Evolutionary conservation across 2,113 vertebrate genomes (phyloP), one percentile per base, ranked within the genome.

Genomic region (Sclerurus mexicanus): DNA sequence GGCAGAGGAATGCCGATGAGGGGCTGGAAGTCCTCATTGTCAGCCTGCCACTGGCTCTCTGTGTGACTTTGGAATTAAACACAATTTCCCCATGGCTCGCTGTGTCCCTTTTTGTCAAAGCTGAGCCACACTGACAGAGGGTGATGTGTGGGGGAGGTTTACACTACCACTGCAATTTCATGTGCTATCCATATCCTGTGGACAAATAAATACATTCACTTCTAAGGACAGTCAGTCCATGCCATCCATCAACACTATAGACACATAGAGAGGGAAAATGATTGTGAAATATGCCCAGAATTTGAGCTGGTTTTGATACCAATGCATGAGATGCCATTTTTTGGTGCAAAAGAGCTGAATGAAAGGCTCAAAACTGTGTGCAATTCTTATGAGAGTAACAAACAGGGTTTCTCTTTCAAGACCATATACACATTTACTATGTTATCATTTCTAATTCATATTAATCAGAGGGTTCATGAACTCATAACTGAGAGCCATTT

Each of bases 61-160:
- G 69, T 92, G 93, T 95, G 96, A 96, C 96, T 97, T 97, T 95
- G 94, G 95, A 97, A 97, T 96, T 95, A 97, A 97, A 95, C 89
- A 96, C 95, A 94, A 96, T 97, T 97, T 96, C 95, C 96, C 91
- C 95, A 85, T 55, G 96, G 93, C 94, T 97, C 62, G 2, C 93
- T 87, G 94, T 96, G 94, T 97, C 95, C 95, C 95, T 96, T 96
- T 96, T 97, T 96, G 95, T 97, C 96, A 97, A 85, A 96, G 95
- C 95, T 87, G 89, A 97, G 95, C 93, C 81, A 73, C 91, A 68
- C 74, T 97, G 96, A 96, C 96, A 97, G 95, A 96, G 93, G 96
- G 91, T 97, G 96, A 97, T 96, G 94, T 94, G 96, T 96, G 96
- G 93, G 96, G 96, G 96, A 96, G 94, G 95, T 97, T 95, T 97